Evolutionary conservation across 2,113 vertebrate species (phyloP).

Genomic region (Chloebia gouldiae): DNA sequence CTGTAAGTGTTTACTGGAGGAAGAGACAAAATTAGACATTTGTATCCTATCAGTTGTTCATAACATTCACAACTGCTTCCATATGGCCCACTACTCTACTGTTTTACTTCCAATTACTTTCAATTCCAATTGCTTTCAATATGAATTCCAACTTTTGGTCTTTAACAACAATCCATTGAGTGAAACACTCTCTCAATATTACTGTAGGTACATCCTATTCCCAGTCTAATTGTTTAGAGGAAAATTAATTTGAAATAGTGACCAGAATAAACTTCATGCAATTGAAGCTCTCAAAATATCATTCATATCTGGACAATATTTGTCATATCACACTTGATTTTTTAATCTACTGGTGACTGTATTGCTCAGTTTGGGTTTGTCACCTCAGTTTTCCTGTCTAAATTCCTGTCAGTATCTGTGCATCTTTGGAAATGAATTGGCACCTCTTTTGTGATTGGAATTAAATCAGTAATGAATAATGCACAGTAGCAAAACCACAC

Average conservation of each 20-base stretch:
- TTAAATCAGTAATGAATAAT: not conserved
- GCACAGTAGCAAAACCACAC: not conserved
- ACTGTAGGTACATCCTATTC: not conserved
- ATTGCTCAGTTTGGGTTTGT: not conserved
- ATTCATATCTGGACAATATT: not conserved
- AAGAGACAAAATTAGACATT: constrained; percentile 53
- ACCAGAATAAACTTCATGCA: not conserved
- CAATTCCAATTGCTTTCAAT: not conserved
- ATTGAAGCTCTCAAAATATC: not conserved
- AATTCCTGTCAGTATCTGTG: not conserved
- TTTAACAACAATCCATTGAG: not conserved
- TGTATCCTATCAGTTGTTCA: constrained; percentile 27
- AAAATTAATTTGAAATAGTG: not conserved
- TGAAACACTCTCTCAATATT: not conserved
- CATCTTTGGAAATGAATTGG: not conserved
- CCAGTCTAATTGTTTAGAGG: not conserved
- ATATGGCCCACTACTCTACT: not conserved
- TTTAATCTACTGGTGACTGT: not conserved
- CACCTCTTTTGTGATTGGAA: not conserved
- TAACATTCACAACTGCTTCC: constrained; percentile 39
- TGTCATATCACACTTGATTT: not conserved
- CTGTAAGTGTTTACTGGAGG: constrained; percentile 42
- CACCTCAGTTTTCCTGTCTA: not conserved
- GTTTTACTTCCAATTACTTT: not conserved
- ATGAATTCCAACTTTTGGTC: not conserved